Evolutionary conservation across 2,113 vertebrate species (phyloP).

Genomic region (Spheniscus mendiculus): DNA sequence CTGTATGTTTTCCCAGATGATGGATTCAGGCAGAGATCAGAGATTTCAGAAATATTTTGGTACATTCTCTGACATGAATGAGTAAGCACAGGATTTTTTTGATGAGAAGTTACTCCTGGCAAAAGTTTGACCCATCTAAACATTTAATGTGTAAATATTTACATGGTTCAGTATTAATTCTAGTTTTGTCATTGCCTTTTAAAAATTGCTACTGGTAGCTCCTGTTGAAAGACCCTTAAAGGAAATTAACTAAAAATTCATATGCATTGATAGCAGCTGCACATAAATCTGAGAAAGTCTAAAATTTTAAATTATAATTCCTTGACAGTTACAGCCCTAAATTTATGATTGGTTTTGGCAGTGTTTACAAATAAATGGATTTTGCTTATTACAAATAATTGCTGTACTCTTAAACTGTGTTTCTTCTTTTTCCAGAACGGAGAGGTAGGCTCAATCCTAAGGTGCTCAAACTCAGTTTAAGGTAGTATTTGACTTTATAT

Average conservation of each 20-base stretch:
- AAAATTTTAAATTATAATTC: not conserved
- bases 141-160: not conserved
- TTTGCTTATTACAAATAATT: not conserved
- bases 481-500: constrained; percentile 67
- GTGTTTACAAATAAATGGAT: not conserved
- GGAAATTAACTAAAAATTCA: not conserved
- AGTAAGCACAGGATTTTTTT: not conserved
- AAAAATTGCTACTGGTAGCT: not conserved
- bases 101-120: not conserved
- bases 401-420: constrained; percentile 9
- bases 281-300: not conserved
- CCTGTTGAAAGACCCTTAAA: not conserved
- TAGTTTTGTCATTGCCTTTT: not conserved
- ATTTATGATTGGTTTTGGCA: not conserved
- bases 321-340: not conserved
- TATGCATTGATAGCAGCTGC: not conserved
- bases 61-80: not conserved
- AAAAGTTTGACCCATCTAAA: not conserved
- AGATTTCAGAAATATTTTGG: not conserved
- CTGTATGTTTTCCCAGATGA: not conserved
- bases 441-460: constrained; percentile 80
- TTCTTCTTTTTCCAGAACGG: constrained; percentile 84
- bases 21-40: not conserved
- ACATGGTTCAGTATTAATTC: not conserved
- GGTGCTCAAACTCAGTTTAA: constrained; percentile 52